Evolutionary conservation across 2,797 vertebrate genomes (phyloP), one percentile per base, ranked within the genome.

Genomic region (Cryptoprocta ferox): DNA sequence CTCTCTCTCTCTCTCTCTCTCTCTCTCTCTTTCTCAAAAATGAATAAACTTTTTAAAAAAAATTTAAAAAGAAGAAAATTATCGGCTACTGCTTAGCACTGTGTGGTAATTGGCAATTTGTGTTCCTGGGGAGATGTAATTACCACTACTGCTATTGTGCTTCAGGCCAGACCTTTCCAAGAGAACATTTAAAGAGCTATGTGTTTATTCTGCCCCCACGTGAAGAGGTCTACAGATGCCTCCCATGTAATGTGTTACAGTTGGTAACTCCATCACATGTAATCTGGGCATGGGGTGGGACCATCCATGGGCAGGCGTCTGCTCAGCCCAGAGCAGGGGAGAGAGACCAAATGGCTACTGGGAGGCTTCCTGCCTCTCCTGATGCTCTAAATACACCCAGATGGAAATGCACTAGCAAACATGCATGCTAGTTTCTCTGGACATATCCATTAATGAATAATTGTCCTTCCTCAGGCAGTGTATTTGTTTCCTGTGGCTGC

Each of bases 301-400:
- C 28, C 56, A 79, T 35, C 16, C 45, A 37, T 32, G 13, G 50
- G 71, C 56, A 80, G 53, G 48, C 75, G 48, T 71, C 73, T 81
- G 66, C 65, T 89, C 89, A 80, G n/a, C 71, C 26, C 16, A 3
- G 63, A 95, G 75, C 71, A 28, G 11, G 37, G 26, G 11, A 93
- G 37, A 76, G 73, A 87, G 70, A 94, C 48, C 88, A 97, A 50
- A 94, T 88, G 91, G 76, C 48, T 92, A 59, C 80, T 94, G 75
- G 48, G 50, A 86, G 56, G 39, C 14, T 68, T 83, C 32, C 70
- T 96, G 85, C 75, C 42, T 88, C 59, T 92, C 39, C 12, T 84
- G 35, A 79, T 63, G 79, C 37, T 93, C 68, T 59, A 86, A 48
- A 63, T 30, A 59, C 30, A 90, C 48, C 37, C 94, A 94, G 76